Conservation (phyloP, 2,888 invertebrate genomes). For the Eristalis arbustorum region DNA sequence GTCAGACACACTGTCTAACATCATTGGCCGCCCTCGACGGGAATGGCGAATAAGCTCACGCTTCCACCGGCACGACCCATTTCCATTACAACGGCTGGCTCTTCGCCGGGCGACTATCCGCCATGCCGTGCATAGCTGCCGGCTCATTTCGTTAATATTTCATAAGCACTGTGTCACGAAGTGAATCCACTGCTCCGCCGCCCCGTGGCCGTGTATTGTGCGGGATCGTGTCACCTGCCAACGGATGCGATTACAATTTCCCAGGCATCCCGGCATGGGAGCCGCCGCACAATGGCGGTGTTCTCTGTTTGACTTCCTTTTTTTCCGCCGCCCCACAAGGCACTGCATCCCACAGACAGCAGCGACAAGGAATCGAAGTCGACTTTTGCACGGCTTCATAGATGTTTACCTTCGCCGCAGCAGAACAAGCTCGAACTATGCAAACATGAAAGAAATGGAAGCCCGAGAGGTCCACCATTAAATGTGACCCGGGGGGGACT, state of each 20-base stretch:
- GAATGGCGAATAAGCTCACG: slow-evolving; percentile 4
- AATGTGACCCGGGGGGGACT: slow-evolving; percentile 53
- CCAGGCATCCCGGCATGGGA: slow-evolving; percentile 37
- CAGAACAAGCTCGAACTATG: slow-evolving; percentile 49
- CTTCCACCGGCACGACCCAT: neutral
- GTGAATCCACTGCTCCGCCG: neutral
- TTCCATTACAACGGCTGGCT: slow-evolving; percentile 4
- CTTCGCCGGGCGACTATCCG: neutral
- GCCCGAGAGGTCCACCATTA: slow-evolving; percentile 41
- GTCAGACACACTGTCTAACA: neutral
- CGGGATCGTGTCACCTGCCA: slow-evolving; percentile 54
- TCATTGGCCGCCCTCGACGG: neutral
- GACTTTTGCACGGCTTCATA: slow-evolving; percentile 57
- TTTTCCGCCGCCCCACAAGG: slow-evolving; percentile 8
- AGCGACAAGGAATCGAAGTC: slow-evolving; percentile 41
- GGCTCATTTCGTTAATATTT: slow-evolving; percentile 66
- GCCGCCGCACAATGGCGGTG: slow-evolving; percentile 55
- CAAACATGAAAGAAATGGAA: slow-evolving; percentile 35
- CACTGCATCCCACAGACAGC: neutral
- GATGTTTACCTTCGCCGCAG: slow-evolving; percentile 56
- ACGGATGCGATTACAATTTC: slow-evolving; percentile 65
- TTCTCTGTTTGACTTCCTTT: slow-evolving; percentile 53
- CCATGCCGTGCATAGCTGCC: slow-evolving; percentile 7
- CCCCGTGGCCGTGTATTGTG: neutral
- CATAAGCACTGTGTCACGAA: slow-evolving; percentile 54